Evolutionary conservation across 1,140 invertebrate species (phyloP), one percentile per base, ranked within the genome.

Genomic region (Drosophila guanche): DNA sequence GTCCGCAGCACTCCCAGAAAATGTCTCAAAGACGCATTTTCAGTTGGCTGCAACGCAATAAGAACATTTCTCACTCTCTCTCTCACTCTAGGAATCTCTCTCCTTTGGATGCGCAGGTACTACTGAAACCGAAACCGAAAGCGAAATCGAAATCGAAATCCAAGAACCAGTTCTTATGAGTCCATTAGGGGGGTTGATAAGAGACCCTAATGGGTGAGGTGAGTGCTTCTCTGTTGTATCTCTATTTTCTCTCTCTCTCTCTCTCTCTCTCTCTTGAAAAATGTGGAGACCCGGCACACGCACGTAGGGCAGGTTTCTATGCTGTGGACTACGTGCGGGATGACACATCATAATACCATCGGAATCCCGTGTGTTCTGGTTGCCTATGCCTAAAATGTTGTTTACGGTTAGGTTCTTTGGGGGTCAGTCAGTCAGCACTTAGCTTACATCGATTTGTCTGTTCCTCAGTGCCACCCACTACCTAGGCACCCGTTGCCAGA

Each of bases 11-110:
- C 10, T 41, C 47, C 52, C 51, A 59, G 27, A 47, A 58, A 61
- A 73, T 79, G 66, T 66, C 55, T 53, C 56, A 83, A 37, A 68
- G 78, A 88, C 84, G 83, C 79, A 86, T 81, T 86, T 88, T 75
- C 51, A 23, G 37, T 52, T 40, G 22, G 27, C 57, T 69, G 73
- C 71, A 76, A 62, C 73, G 73, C 73, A 76, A 58, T 76, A 54
- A 27, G 51, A 42, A 67, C 5, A 43, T 22, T 6, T 23, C 23
- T 40, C 52, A 16, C 53, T 55, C 41, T 27, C 48, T 54, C 27
- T 70, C 57, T 61, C 41, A 48, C 23, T 8, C 12, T 14, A 22
- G 12, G 37, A 7, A 3, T 46, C 22, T 48, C 54, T 16, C 56
- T 33, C 27, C 23, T 52, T 29, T 37, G 27, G 70, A 25, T 88